These are phyloP conservation scores for Limnephilus auricula DNA, from an alignment of 2,888 invertebrate genomes.

Conservation along the genomic window DNA sequence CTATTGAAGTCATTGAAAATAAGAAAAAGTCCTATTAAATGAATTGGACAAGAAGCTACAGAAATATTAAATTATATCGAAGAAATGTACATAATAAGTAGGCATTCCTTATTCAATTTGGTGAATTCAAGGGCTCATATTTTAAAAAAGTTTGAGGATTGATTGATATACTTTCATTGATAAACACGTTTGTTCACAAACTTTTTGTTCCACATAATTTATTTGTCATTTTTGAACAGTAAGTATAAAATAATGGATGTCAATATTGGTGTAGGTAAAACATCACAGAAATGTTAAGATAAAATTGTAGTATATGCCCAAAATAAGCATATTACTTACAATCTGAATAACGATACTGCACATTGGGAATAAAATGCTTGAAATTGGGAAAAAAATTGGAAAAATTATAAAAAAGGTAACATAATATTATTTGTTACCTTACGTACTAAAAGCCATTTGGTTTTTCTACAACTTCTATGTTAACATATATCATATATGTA, in stretches of 20 bases:
- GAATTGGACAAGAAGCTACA: not conserved
- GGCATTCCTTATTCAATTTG: no score
- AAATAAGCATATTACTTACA: not conserved
- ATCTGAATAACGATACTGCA: not conserved
- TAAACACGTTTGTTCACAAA: no score
- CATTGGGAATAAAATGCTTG: not conserved
- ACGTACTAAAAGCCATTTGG: no score
- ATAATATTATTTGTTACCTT: no score
- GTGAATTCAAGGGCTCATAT: no score
- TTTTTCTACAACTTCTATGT: no score
- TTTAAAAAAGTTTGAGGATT: no score
- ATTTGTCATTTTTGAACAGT: not conserved
- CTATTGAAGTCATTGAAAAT: not conserved
- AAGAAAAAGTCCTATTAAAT: not conserved
- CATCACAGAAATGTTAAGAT: not conserved
- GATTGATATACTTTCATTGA: no score
- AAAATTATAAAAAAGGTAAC: not conserved
- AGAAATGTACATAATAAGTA: no score
- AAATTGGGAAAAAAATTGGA: not conserved
- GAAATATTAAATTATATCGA: not conserved
- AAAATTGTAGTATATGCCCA: not conserved
- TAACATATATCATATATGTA: no score
- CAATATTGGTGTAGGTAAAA: not conserved
- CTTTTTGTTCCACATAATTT: not conserved
- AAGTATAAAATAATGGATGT: not conserved